Evolutionary conservation across 2,888 invertebrate genomes (phyloP).

Genomic region (Oligia strigilis): DNA sequence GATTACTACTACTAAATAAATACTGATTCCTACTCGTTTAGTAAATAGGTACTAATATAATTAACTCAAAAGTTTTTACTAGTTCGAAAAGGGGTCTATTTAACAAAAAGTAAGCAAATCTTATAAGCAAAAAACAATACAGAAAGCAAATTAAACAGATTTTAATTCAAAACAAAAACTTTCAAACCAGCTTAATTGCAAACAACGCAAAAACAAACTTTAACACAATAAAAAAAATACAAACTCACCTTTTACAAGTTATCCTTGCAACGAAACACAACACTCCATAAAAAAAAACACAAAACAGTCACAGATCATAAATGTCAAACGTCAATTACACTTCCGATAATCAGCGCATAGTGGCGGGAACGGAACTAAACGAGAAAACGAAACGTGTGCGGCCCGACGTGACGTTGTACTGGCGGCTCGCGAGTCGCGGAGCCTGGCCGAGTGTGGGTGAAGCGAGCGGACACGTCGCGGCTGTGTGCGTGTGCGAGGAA

Average conservation of each 20-base stretch:
- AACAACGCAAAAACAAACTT: constrained; percentile 39
- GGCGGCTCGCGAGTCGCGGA: constrained; percentile 54
- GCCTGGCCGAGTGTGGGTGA: constrained; percentile 55
- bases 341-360: constrained; percentile 67
- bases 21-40: background rate
- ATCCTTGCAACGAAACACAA: constrained; percentile 64
- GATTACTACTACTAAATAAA: background rate
- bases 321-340: constrained; percentile 71
- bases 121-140: background rate
- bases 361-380: constrained; percentile 67
- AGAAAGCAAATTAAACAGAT: background rate
- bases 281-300: constrained; percentile 64
- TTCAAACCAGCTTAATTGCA: constrained; percentile 1
- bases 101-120: too few species aligned
- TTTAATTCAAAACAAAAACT: constrained; percentile 2
- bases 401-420: constrained; percentile 67
- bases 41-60: background rate
- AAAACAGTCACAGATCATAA: constrained; percentile 66
- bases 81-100: background rate
- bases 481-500: constrained; percentile 79
- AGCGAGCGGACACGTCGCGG: constrained; percentile 57
- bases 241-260: constrained; percentile 59
- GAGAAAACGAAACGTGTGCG: constrained; percentile 63
- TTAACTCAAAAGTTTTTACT: background rate
- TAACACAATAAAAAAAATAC: constrained; percentile 11